Percentiles rank a stretch among this genome's conserved stretches.
Conservation (phyloP, 2,797 vertebrate species). For the Meda fulgida region DNA sequence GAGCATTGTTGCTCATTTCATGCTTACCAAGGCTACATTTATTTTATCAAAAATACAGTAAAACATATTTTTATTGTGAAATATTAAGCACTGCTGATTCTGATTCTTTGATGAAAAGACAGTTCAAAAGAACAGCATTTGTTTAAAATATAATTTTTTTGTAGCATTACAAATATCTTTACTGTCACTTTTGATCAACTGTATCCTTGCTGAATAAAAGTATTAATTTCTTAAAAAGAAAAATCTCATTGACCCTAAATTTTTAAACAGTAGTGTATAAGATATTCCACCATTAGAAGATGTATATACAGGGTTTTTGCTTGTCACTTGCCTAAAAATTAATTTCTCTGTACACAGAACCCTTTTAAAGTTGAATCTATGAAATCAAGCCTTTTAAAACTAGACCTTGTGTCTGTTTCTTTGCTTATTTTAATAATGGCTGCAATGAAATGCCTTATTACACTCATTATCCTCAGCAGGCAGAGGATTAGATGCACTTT, state of each 20-base stretch:
- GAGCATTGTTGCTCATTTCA: neutral
- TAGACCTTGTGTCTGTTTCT: conserved; percentile 20
- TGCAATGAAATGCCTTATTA: conserved; percentile 32
- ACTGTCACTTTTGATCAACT: neutral
- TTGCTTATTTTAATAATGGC: conserved; percentile 28
- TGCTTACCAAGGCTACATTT: neutral
- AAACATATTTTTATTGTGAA: neutral
- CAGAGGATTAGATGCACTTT: conserved; percentile 20
- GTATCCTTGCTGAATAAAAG: neutral
- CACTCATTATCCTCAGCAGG: conserved; percentile 13
- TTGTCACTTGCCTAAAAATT: neutral
- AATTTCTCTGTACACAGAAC: neutral
- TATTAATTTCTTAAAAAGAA: neutral
- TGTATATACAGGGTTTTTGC: neutral
- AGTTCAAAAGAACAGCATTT: neutral
- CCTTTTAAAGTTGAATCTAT: neutral
- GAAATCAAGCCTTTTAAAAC: conserved; percentile 10
- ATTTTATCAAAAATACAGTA: neutral
- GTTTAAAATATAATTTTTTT: neutral
- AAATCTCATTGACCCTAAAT: neutral
- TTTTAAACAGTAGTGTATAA: neutral
- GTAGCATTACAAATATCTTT: neutral
- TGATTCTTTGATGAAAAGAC: neutral
- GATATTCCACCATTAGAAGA: neutral
- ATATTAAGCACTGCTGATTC: too few relatives aligned